Base-by-base conservation (phyloP, 2,797 vertebrate genomes). In the Gadopsis bispinosus region DNA sequence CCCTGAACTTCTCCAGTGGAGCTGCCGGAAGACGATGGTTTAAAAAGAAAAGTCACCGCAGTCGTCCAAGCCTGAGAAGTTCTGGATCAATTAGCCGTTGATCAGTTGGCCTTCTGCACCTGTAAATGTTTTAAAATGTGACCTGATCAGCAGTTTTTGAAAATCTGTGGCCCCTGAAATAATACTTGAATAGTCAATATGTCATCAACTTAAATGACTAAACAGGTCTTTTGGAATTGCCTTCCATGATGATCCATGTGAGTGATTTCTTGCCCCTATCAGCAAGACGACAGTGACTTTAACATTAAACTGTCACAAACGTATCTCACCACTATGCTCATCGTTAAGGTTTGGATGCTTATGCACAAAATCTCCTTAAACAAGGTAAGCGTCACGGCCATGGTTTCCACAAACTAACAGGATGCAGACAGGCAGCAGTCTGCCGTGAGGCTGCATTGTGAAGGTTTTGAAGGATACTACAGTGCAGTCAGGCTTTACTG, bases 51-150 rank as follows among this genome's bases (percentile, higher is more conserved):
- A 26, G 4, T 22, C 48, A 45, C 8, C 33, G 39, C 37, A 60
- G 51, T 20, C 19, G 9, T 43, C 8, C 9, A 54, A 31, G 22
- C 50, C 20, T 3, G 5, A 61, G 48, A 26, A n/a, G 19, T 47
- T 72, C 29, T 69, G 51, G 58, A 58, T 66, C 39, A 45, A 77
- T 54, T 41, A 62, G 11, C n/a, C 22, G 41, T 59, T 61, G 29
- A 74, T 69, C 41, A 43, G 20, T 31, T 48, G 14, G 0, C 12
- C 4, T 69, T 39, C 50, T 43, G 29, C 29, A 51, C 4, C 41
- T 60, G 39, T 26, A 53, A n/a, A 60, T 53, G 33, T 33, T 39
- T 55, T 35, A 16, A 19, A n/a, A 69, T 47, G n/a, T 59, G 14
- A 22, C 0, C 9, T 41, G 7, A 37, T 56, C 4, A 45, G 11